Percentiles rank a stretch among this genome's conserved stretches.
Evolutionary conservation across 2,113 vertebrate genomes (phyloP).

Genomic region (Lutjanus erythropterus): DNA sequence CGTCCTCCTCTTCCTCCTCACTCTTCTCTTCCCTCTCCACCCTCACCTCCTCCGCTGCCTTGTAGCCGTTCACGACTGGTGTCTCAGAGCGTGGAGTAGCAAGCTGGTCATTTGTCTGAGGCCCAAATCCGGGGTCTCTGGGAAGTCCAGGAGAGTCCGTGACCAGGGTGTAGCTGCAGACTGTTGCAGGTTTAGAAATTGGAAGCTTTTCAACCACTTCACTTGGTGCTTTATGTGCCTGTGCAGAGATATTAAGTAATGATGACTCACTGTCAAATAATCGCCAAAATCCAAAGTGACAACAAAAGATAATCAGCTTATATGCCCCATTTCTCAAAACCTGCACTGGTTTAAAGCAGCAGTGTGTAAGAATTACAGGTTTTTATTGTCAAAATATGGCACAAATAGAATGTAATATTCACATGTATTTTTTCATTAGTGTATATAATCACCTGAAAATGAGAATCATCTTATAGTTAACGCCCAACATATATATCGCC

Average conservation of each 20-base stretch:
- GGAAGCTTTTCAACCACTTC: conserved; percentile 57
- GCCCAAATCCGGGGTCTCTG: conserved; percentile 46
- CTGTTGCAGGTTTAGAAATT: conserved; percentile 69
- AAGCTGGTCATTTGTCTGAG: conserved; percentile 21
- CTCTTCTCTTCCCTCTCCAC: conserved; percentile 50
- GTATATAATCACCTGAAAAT: no score
- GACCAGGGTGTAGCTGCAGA: conserved; percentile 74
- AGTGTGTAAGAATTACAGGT: no score
- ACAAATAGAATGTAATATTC: no score
- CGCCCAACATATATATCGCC: no score
- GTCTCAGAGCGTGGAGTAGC: conserved; percentile 26
- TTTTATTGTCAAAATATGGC: no score
- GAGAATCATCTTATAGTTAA: no score
- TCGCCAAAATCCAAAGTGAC: not conserved
- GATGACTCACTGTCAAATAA: not conserved
- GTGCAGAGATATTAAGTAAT: conserved; percentile 32
- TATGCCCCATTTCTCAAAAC: not conserved
- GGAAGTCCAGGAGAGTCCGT: conserved; percentile 69
- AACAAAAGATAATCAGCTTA: not conserved
- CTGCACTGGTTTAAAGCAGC: no score
- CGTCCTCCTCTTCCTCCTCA: conserved; percentile 70
- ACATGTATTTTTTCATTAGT: no score
- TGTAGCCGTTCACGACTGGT: conserved; percentile 43
- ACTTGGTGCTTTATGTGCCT: conserved; percentile 81
- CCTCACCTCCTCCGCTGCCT: conserved; percentile 33